Base-by-base conservation (phyloP, 2,797 vertebrate species). In the Rhinella marina region DNA sequence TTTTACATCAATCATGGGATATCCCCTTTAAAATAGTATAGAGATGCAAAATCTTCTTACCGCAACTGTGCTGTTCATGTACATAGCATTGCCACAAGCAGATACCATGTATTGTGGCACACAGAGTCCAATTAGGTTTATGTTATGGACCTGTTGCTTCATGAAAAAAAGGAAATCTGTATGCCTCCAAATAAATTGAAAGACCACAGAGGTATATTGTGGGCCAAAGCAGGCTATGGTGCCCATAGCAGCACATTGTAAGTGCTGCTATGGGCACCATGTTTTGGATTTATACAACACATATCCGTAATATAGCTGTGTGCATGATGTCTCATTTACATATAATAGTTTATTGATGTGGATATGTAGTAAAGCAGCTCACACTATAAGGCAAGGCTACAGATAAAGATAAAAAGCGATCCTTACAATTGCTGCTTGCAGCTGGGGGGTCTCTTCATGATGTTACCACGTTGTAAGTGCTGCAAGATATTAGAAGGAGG, bases 381-480 rank as follows among this genome's bases (percentile, higher is more conserved):
- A 64, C n/a, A 25, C 12, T 66, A 66, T 66, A n/a, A n/a, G 23
- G 25, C 68, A 73, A 10, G 21, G 25, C 4, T 32, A 17, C n/a
- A 54, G 17, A 84, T 50, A 32, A 59, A 41, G 25, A 57, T 21
- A 78, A 12, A 16, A 6, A 5, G 1, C 3, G n/a, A 41, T 25
- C 9, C 77, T 80, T 68, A 86, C 85, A 86, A 56, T 59, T 16
- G 54, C 23, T 70, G 96, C 81, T 95, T 96, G 91, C 97, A 98
- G 91, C 91, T 95, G 4, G 94, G 90, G 6, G 97, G 97, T 92
- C 96, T 97, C 91, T 96, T 97, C 93, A 99, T 93, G 73, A 92
- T 94, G 90, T 97, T 97, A 54, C 94, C 94, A 91, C 96, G 95
- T 91, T 99, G 97, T 86, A 97, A 96, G 91, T 97, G 93, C 86